These are phyloP conservation scores for Lepus townsendii DNA, from an alignment of 2,797 vertebrate species.

Conservation along the genomic window DNA sequence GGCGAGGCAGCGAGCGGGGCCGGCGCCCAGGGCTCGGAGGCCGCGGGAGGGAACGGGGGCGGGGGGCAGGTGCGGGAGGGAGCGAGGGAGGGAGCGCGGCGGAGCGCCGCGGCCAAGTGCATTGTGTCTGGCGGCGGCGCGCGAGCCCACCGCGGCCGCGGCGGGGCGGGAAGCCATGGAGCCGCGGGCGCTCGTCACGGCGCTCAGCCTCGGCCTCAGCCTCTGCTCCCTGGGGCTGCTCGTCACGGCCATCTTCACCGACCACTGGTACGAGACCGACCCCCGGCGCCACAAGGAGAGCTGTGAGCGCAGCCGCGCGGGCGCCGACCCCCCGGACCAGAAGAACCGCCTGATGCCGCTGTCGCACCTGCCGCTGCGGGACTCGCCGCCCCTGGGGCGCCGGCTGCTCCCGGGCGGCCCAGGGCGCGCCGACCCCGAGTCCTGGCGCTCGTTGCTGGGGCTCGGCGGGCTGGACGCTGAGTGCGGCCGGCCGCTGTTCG, in stretches of 20 bases:
- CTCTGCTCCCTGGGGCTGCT: constrained; percentile 92
- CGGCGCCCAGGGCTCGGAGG: background rate
- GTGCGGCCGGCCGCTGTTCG: constrained; percentile 93
- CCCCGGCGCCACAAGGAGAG: constrained; percentile 93
- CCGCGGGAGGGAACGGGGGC: constrained; percentile 1
- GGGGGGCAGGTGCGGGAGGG: constrained; percentile 36
- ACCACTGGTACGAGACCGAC: constrained; percentile 94
- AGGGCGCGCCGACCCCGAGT: constrained; percentile 80
- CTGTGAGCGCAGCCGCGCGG: constrained; percentile 90
- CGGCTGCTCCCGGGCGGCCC: constrained; percentile 86
- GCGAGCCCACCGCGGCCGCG: constrained; percentile 73
- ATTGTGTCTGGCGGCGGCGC: constrained; percentile 85
- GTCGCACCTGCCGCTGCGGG: constrained; percentile 94
- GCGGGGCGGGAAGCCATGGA: constrained; percentile 88
- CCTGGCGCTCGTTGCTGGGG: constrained; percentile 93
- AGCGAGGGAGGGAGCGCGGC: constrained; percentile 49
- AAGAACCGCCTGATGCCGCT: constrained; percentile 93
- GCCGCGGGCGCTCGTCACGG: constrained; percentile 90
- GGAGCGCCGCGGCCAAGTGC: constrained; percentile 72
- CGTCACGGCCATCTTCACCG: constrained; percentile 92
- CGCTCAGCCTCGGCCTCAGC: constrained; percentile 91
- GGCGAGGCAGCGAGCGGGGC: background rate
- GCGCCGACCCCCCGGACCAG: constrained; percentile 92
- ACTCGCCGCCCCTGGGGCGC: constrained; percentile 85
- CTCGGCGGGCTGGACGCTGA: constrained; percentile 94